These are phyloP conservation scores for Peromyscus aztecus DNA, from an alignment of 2,797 vertebrate species.

Conservation along the genomic window DNA sequence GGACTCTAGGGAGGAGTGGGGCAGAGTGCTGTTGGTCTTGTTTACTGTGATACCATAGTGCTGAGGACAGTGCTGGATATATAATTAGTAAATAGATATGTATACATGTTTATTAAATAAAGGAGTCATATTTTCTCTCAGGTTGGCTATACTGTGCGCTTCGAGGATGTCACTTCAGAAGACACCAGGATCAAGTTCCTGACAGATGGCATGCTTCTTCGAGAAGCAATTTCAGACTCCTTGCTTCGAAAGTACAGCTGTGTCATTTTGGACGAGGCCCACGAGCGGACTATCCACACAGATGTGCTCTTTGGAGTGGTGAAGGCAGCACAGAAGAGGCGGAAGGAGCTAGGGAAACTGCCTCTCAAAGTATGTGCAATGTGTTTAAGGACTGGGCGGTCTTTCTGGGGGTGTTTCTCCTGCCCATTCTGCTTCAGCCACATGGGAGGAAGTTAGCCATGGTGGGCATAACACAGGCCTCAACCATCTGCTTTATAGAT, in stretches of 20 bases:
- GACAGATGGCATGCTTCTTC: constrained; percentile 97
- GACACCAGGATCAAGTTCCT: constrained; percentile 96
- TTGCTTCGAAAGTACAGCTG: constrained; percentile 94
- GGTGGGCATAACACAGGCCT: background rate
- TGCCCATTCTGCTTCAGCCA: background rate
- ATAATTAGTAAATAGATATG: too few relatives aligned
- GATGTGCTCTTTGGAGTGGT: constrained; percentile 98
- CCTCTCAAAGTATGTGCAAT: constrained; percentile 91
- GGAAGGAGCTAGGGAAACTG: constrained; percentile 92
- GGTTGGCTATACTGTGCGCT: constrained; percentile 98
- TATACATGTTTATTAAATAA: background rate
- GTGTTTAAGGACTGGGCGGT: fast-evolving
- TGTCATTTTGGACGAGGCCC: constrained; percentile 96
- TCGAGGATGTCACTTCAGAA: constrained; percentile 94
- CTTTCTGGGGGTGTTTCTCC: background rate
- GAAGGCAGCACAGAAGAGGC: constrained; percentile 93
- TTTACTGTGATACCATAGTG: background rate
- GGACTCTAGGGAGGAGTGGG: background rate
- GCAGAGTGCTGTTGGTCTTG: background rate
- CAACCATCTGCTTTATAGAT: background rate
- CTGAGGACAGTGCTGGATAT: background rate
- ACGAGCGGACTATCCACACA: constrained; percentile 96
- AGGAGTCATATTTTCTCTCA: constrained; percentile 71
- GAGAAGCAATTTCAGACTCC: constrained; percentile 96
- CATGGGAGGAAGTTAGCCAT: background rate